phyloP scores from a whole-genome alignment of 1,140 invertebrate species.

The Phenacoccus solenopsis region DNA sequence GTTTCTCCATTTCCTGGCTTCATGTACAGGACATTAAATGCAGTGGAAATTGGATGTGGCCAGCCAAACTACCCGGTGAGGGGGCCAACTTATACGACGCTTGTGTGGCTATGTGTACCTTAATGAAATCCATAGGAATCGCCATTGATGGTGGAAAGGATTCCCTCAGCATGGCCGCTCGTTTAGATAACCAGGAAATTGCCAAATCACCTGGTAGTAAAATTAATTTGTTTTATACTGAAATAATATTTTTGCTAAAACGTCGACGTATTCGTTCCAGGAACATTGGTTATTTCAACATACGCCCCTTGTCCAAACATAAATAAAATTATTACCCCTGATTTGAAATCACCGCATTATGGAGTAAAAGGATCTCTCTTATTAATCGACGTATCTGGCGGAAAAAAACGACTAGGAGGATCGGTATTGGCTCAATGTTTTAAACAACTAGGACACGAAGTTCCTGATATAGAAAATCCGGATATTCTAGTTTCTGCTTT shows the following conservation, averaged over 20 bases:
- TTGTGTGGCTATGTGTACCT: slow-evolving; percentile 71
- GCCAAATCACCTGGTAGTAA: slow-evolving; percentile 66
- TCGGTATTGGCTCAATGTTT: slow-evolving; percentile 84
- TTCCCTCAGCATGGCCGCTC: slow-evolving; percentile 92
- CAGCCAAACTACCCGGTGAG: slow-evolving; percentile 84
- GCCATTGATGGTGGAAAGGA: slow-evolving; percentile 97
- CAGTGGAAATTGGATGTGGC: slow-evolving; percentile 99
- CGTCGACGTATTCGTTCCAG: slow-evolving; percentile 27
- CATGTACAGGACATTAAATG: slow-evolving; percentile 72
- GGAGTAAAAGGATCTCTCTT: slow-evolving; percentile 42
- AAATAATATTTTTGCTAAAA: neutral
- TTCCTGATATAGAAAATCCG: slow-evolving; percentile 66
- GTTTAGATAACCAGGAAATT: slow-evolving; percentile 49
- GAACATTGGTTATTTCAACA: slow-evolving; percentile 84
- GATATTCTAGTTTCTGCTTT: slow-evolving; percentile 58
- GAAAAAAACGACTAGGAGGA: slow-evolving; percentile 65
- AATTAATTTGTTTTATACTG: neutral
- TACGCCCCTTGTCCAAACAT: slow-evolving; percentile 91
- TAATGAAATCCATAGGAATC: slow-evolving; percentile 77
- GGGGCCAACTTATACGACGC: slow-evolving; percentile 76
- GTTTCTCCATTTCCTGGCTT: neutral
- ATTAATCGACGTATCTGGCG: slow-evolving; percentile 53
- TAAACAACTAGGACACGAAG: slow-evolving; percentile 65
- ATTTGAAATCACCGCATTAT: slow-evolving; percentile 58
- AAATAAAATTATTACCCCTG: slow-evolving; percentile 69